phyloP scores from a whole-genome alignment of 2,113 vertebrate genomes.

The Seriola quinqueradiata region DNA sequence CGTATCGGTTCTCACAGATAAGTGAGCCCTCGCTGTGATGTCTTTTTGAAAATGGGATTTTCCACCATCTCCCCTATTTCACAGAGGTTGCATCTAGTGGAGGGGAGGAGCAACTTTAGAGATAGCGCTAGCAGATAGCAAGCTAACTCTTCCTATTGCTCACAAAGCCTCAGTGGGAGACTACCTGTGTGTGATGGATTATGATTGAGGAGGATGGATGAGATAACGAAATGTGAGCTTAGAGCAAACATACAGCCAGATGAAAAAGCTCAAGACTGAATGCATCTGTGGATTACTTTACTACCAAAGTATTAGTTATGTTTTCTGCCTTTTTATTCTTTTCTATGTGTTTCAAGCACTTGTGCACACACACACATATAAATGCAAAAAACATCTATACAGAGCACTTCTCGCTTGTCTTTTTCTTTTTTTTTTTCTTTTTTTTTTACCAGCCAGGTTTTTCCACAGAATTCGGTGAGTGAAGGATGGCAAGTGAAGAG shows the following conservation, averaged over 20 bases:
- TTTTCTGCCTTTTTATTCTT: conserved; percentile 12
- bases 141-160: conserved; percentile 15
- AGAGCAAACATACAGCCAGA: conserved; percentile 32
- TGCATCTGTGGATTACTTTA: conserved; percentile 4
- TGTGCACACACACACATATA: neutral
- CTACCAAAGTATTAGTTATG: neutral
- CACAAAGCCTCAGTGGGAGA: conserved; percentile 37
- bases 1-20: conserved; percentile 59
- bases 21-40: conserved; percentile 57
- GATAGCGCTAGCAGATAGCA: conserved; percentile 50
- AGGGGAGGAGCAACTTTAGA: conserved; percentile 56
- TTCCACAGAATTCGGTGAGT: conserved; percentile 60
- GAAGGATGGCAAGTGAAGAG: conserved; percentile 77
- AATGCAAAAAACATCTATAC: neutral
- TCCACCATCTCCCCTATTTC: conserved; percentile 60
- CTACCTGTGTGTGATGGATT: conserved; percentile 48
- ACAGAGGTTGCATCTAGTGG: conserved; percentile 57
- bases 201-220: conserved; percentile 31
- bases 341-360: conserved; percentile 2
- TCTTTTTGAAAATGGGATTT: conserved; percentile 61
- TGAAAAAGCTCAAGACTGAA: conserved; percentile 20
- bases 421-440: conserved; percentile 23
- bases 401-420: conserved; percentile 2
- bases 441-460: conserved; percentile 19
- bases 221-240: conserved; percentile 15